Percentiles rank a stretch among this genome's conserved stretches.
Evolutionary conservation across 2,888 invertebrate species (phyloP).

Genomic region (Microctonus hyperodae): DNA sequence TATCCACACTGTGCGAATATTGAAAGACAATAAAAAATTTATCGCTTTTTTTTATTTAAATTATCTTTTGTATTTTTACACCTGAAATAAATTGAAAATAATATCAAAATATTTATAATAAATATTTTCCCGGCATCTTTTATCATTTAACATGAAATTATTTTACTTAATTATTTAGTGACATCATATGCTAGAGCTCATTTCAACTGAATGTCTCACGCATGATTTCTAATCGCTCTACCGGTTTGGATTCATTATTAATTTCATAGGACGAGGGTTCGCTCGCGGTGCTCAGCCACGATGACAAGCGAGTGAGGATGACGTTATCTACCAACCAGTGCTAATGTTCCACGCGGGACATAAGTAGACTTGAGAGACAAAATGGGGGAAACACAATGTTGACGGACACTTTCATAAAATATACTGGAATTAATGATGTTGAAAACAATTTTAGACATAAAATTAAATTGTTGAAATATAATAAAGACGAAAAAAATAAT

Average conservation of each 20-base stretch:
- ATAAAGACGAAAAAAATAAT: too few relatives aligned
- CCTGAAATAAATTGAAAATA: too few relatives aligned
- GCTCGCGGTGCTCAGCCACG: neutral
- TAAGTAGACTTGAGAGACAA: constrained; percentile 2
- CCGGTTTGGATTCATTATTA: neutral
- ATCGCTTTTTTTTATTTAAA: too few relatives aligned
- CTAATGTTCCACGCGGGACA: constrained; percentile 6
- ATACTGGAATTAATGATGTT: neutral
- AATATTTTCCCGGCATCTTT: neutral
- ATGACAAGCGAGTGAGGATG: constrained; percentile 16
- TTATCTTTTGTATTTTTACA: too few relatives aligned
- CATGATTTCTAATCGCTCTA: neutral
- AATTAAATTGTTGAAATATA: constrained; percentile 18
- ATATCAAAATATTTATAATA: neutral
- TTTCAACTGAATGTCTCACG: constrained; percentile 1
- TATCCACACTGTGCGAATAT: neutral
- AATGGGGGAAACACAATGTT: neutral
- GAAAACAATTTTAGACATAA: neutral
- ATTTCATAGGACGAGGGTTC: constrained; percentile 16
- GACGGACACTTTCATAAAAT: neutral
- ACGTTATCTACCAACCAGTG: constrained; percentile 16
- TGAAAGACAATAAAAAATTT: neutral
- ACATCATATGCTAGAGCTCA: neutral
- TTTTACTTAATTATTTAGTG: constrained; percentile 3
- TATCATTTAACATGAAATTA: neutral